Conservation (phyloP, 2,888 invertebrate species). For the Trichacis sp. region DNA sequence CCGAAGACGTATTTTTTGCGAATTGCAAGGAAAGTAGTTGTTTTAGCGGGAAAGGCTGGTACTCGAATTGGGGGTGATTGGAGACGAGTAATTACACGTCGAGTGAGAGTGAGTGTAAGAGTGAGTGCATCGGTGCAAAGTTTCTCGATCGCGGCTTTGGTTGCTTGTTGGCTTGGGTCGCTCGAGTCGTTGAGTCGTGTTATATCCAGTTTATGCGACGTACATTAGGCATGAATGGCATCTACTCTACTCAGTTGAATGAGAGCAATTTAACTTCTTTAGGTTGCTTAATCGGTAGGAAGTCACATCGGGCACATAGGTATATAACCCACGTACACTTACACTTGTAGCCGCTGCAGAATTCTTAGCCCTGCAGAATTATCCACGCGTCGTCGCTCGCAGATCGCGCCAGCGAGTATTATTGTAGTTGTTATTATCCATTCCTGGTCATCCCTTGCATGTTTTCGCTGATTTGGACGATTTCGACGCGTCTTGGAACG, state of each 20-base stretch:
- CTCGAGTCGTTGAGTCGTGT: slow-evolving; percentile 65
- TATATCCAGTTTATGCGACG: slow-evolving; percentile 69
- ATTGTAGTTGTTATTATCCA: no score
- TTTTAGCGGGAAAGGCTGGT: no score
- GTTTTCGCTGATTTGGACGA: no score
- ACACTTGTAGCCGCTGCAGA: no score
- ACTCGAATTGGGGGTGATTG: no score
- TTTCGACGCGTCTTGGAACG: slow-evolving; percentile 3
- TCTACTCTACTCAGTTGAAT: slow-evolving; percentile 68
- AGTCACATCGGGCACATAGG: slow-evolving; percentile 67
- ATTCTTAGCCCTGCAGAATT: no score
- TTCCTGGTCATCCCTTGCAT: no score
- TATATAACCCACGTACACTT: slow-evolving; percentile 59
- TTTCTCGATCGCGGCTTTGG: slow-evolving; percentile 17
- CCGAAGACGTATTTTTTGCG: no score
- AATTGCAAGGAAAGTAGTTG: no score
- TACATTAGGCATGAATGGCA: slow-evolving; percentile 70
- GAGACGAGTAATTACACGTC: slow-evolving; percentile 33
- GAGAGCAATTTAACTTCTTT: slow-evolving; percentile 70
- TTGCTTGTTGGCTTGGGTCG: slow-evolving; percentile 39
- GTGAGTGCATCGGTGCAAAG: slow-evolving; percentile 39
- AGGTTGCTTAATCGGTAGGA: slow-evolving; percentile 70
- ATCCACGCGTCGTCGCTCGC: no score
- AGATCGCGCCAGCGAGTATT: no score
- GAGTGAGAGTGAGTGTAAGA: no score